Base-by-base conservation (phyloP, 1,140 invertebrate species). In the Lasaia peninsularis region DNA sequence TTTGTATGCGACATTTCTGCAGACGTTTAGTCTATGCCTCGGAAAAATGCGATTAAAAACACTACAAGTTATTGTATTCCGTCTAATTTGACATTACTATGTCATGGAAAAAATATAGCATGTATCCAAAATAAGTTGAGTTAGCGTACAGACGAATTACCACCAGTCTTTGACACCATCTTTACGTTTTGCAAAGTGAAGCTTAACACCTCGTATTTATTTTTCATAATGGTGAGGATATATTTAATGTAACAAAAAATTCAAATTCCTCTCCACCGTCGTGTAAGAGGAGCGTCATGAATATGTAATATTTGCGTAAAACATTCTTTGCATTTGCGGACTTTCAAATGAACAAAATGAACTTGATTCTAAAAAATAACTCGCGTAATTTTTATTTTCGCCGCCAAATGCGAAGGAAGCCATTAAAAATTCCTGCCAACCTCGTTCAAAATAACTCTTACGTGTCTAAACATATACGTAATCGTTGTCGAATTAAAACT, bases 381-480 rank as follows among this genome's bases (percentile, higher is more conserved):
- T 48, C 40, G 44, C 44, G 44, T 48, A 48, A 48, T 48, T 48
- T 48, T 48, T 48, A 48, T 48, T 48, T 16, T 48, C 44, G 49
- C n/a, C 52, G 51, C 58, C 51, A 63, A 65, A 65, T 67, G 63
- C 60, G 62, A 65, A 67, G 68, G 58, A 67, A 61, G 59, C 54
- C 53, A 60, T 67, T 53, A 65, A 71, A 63, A 70, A 67, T 60
- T 56, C 57, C 37, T 40, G 56, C 53, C 56, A 63, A 67, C 55
- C 64, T 55, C 61, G 55, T 65, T 60, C 16, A 56, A 71, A 71
- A 71, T 71, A 71, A 56, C 59, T 33, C 58, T 67, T 65, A 71
- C 68, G 65, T 44, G 40, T 56, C 50, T 16, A 14, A 14, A 58
- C 56, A 52, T 16, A 58, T 52, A 62, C 55, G 56, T 34, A 33